phyloP scores from a whole-genome alignment of 2,113 vertebrate species.

The Cettia cetti region DNA sequence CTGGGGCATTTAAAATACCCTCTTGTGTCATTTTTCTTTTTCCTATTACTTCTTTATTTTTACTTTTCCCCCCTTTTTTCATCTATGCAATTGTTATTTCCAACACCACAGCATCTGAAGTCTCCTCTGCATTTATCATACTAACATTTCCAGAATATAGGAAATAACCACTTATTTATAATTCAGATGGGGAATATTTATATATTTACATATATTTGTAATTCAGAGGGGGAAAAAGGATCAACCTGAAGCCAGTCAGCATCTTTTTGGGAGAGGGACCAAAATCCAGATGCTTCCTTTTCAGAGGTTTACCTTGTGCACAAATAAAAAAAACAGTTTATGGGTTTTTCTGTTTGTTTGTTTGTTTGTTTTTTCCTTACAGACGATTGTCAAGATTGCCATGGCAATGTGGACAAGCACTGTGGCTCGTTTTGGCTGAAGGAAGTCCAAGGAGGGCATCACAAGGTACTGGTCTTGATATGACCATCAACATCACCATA shows the following conservation, averaged over 20 bases:
- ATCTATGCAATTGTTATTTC: not conserved
- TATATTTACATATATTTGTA: too few species aligned
- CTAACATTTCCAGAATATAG: not conserved
- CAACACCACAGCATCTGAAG: not conserved
- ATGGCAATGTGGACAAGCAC: not conserved
- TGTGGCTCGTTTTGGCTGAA: slow-evolving; percentile 28
- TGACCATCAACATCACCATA: slow-evolving; percentile 7
- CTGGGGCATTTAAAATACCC: not conserved
- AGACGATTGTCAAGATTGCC: slow-evolving; percentile 71
- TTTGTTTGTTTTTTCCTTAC: not conserved
- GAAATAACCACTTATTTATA: not conserved
- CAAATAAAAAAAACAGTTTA: not conserved
- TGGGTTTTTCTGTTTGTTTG: not conserved
- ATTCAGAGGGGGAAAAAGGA: not conserved
- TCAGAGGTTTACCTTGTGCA: not conserved
- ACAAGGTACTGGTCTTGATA: slow-evolving; percentile 77
- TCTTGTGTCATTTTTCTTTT: not conserved
- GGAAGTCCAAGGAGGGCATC: slow-evolving; percentile 60
- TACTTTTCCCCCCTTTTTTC: fast-evolving
- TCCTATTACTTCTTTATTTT: not conserved
- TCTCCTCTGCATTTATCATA: not conserved
- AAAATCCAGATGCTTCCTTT: not conserved
- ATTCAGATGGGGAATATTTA: too few species aligned
- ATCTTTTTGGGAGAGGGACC: not conserved
- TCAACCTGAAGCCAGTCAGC: not conserved